Percentiles rank a stretch among this genome's conserved stretches.
These are phyloP conservation scores for Phrynocephalus vlangalii DNA, from an alignment of 2,797 vertebrate genomes.

Conservation along the genomic window DNA sequence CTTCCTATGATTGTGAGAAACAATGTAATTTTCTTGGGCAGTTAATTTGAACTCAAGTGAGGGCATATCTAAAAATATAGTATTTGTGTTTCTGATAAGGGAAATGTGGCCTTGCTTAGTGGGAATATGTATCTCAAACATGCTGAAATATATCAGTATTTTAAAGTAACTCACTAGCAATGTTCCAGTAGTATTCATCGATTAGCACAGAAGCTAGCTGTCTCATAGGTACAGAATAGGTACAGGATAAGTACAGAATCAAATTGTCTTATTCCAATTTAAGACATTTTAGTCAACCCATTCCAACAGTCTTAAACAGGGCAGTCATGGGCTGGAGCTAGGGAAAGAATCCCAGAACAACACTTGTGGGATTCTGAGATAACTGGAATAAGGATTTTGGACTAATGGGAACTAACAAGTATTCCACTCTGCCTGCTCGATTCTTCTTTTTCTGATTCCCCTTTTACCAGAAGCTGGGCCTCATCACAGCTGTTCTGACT, in stretches of 20 bases:
- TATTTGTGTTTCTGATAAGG: not conserved
- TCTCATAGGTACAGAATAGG: not conserved
- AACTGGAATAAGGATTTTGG: not conserved
- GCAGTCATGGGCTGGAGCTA: not conserved
- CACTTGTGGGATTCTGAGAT: not conserved
- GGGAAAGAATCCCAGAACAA: not conserved
- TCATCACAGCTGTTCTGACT: too few relatives aligned
- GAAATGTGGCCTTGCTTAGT: not conserved
- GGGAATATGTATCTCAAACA: not conserved
- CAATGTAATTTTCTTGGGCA: not conserved
- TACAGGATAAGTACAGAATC: too few relatives aligned
- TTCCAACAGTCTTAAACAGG: not conserved
- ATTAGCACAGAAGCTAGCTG: not conserved
- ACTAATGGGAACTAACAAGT: not conserved
- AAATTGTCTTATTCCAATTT: too few relatives aligned
- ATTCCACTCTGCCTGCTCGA: not conserved
- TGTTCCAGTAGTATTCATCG: not conserved
- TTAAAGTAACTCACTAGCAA: conserved; percentile 9
- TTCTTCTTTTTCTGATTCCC: too few relatives aligned
- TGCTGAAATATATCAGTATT: not conserved
- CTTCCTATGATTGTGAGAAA: not conserved
- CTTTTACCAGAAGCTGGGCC: too few relatives aligned
- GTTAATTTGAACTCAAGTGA: not conserved
- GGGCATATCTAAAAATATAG: not conserved
- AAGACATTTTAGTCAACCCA: too few relatives aligned